Percentiles rank a stretch among this genome's conserved stretches.
These are phyloP conservation scores for Clarias fuscus DNA, from an alignment of 2,797 vertebrate species.

Conservation along the genomic window DNA sequence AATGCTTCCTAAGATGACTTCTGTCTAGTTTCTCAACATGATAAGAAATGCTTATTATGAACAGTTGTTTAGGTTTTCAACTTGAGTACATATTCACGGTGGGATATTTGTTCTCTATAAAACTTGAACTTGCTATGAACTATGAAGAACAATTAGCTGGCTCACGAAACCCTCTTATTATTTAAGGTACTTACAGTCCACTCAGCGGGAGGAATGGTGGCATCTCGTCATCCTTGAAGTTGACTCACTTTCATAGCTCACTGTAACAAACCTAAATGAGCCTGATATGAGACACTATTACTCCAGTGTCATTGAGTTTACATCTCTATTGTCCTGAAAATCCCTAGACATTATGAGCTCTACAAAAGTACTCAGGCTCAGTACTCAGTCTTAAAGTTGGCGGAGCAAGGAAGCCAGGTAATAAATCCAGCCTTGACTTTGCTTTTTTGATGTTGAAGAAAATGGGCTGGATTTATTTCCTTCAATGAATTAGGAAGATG, in stretches of 20 bases:
- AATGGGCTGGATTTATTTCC: background rate
- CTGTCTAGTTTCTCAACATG: background rate
- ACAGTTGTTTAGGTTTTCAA: background rate
- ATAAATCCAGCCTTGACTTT: background rate
- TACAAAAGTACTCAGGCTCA: background rate
- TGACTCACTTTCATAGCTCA: background rate
- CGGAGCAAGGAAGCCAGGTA: background rate
- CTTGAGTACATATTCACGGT: background rate
- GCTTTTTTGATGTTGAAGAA: background rate
- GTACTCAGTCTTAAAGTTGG: background rate
- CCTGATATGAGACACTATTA: background rate
- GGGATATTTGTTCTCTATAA: background rate
- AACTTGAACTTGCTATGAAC: background rate
- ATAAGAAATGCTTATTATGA: no score
- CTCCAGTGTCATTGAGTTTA: background rate
- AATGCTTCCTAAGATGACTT: background rate
- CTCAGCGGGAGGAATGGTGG: background rate
- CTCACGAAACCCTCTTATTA: background rate
- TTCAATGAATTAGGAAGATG: background rate
- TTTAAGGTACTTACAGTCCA: background rate
- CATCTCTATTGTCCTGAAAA: background rate
- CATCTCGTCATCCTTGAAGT: background rate
- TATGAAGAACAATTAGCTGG: background rate
- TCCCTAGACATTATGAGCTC: background rate
- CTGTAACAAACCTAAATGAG: background rate